phyloP scores from a whole-genome alignment of 1,140 invertebrate genomes.

The Physella acuta region DNA sequence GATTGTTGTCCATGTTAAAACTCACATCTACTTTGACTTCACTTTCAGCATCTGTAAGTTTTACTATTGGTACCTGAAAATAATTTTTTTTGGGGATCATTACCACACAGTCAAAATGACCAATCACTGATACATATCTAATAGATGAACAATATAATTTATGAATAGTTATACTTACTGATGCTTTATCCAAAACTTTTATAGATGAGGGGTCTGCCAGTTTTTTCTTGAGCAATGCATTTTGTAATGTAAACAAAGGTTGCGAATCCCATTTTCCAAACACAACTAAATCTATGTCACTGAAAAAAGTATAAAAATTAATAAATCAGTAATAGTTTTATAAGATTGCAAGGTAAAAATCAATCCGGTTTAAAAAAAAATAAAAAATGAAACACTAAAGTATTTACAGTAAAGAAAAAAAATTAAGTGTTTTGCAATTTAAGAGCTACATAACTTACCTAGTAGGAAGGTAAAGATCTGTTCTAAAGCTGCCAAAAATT shows the following conservation, averaged over 20 bases:
- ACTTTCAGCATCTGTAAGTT: conserved; percentile 91
- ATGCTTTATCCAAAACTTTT: conserved; percentile 95
- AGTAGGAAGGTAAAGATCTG: conserved; percentile 91
- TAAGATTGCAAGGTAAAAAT: neutral
- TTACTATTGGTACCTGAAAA: conserved; percentile 89
- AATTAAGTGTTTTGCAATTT: neutral
- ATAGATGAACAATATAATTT: conserved; percentile 1
- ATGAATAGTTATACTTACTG: conserved; percentile 65
- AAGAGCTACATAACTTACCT: conserved; percentile 63
- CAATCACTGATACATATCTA: neutral
- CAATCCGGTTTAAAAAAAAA: neutral
- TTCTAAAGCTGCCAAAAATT: conserved; percentile 93
- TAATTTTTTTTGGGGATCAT: no score
- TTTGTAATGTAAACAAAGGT: conserved; percentile 86
- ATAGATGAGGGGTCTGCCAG: conserved; percentile 85
- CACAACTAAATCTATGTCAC: conserved; percentile 97
- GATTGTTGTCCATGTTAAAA: conserved; percentile 85
- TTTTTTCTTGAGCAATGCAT: conserved; percentile 81
- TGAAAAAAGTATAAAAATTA: conserved; percentile 55
- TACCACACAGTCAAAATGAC: neutral
- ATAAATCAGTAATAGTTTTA: neutral
- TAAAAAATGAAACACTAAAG: neutral
- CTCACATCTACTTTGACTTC: conserved; percentile 96
- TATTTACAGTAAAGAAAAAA: neutral
- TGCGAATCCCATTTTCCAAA: conserved; percentile 87